Evolutionary conservation across 2,113 vertebrate genomes (phyloP).

Genomic region (Salvelinus alpinus): DNA sequence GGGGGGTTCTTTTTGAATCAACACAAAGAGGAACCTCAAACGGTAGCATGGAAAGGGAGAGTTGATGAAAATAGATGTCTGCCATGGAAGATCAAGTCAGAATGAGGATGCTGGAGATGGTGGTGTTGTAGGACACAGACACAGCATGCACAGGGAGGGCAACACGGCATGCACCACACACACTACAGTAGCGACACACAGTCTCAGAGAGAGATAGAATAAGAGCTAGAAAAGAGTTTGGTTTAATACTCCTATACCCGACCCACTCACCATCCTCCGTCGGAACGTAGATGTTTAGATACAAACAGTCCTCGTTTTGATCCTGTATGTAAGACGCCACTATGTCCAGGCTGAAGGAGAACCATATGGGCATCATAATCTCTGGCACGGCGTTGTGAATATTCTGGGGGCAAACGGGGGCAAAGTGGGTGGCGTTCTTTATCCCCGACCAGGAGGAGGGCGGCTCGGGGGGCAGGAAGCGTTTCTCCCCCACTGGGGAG

Average conservation of each 20-base stretch:
- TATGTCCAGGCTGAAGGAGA: conserved; percentile 99
- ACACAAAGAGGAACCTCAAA: conserved; percentile 87
- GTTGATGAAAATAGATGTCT: conserved; percentile 74
- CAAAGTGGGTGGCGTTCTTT: conserved; percentile 97
- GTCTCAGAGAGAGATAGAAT: conserved; percentile 40
- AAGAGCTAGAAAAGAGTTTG: conserved; percentile 41
- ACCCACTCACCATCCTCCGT: conserved; percentile 99
- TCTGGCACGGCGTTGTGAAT: conserved; percentile 97
- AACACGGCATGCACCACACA: conserved; percentile 86
- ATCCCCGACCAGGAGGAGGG: conserved; percentile 96
- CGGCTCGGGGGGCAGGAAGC: conserved; percentile 94
- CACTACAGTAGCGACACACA: conserved; percentile 73
- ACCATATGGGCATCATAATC: conserved; percentile 99
- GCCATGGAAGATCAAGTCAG: conserved; percentile 72
- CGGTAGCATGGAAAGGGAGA: conserved; percentile 78
- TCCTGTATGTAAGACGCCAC: conserved; percentile 98
- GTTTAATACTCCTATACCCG: conserved; percentile 56
- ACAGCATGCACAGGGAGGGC: conserved; percentile 87
- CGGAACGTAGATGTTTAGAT: conserved; percentile 98
- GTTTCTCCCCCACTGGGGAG: conserved; percentile 89
- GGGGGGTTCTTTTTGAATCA: conserved; percentile 30
- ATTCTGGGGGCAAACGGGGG: conserved; percentile 97
- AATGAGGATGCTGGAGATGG: conserved; percentile 64
- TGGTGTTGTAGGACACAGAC: conserved; percentile 73
- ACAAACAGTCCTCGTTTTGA: conserved; percentile 98